Conservation (phyloP, 2,797 vertebrate species). For the Simalia tracyae region DNA sequence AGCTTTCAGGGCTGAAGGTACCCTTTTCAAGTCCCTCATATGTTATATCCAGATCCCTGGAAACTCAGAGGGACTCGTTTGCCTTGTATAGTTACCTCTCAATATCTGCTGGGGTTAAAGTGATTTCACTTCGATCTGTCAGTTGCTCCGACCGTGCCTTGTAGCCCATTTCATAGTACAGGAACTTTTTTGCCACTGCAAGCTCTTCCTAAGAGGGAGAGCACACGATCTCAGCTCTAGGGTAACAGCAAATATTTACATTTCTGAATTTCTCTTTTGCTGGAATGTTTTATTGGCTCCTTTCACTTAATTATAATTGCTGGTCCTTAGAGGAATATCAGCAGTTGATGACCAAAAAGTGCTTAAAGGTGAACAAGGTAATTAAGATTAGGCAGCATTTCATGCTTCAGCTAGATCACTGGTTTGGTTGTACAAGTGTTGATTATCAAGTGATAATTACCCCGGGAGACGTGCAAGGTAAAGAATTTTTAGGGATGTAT, state of each 20-base stretch:
- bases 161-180: conserved; percentile 97
- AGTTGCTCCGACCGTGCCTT: conserved; percentile 92
- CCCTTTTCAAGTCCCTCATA: neutral
- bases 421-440: conserved; percentile 34
- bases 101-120: conserved; percentile 82
- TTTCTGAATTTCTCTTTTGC: conserved; percentile 12
- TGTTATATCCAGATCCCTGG: neutral
- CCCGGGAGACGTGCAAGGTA: conserved; percentile 34
- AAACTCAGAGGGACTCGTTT: neutral
- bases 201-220: conserved; percentile 82
- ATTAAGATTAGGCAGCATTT: conserved; percentile 17
- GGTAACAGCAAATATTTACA: conserved; percentile 18
- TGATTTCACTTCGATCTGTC: conserved; percentile 87
- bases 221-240: conserved; percentile 29
- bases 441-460: conserved; percentile 43
- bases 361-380: conserved; percentile 20
- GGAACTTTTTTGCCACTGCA: conserved; percentile 83
- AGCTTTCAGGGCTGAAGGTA: neutral
- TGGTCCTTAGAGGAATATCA: conserved; percentile 32
- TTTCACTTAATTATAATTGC: conserved; percentile 28
- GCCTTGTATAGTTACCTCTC: conserved; percentile 77
- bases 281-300: conserved; percentile 22
- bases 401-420: conserved; percentile 37
- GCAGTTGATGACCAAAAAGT: conserved; percentile 16
- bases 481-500: conserved; percentile 1